These are phyloP conservation scores for Mactra quadrangularis DNA, from an alignment of 1,140 invertebrate species.

Conservation along the genomic window DNA sequence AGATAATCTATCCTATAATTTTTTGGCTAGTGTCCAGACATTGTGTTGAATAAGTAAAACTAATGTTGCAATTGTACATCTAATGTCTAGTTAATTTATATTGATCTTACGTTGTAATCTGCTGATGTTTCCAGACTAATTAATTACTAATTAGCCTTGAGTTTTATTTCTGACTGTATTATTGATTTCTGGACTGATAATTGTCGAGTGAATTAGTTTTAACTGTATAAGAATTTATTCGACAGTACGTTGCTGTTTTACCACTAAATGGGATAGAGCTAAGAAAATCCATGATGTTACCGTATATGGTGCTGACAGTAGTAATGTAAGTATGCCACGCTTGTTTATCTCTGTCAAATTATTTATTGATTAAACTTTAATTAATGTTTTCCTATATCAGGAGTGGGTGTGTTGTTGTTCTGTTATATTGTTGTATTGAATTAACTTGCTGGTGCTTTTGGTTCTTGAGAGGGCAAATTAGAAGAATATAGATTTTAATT, in stretches of 20 bases:
- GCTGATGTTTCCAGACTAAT: too few relatives aligned
- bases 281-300: constrained; percentile 85
- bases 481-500: too few relatives aligned
- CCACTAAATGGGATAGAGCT: constrained; percentile 90
- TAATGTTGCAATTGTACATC: neutral
- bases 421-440: neutral
- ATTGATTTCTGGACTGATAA: neutral
- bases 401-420: too few relatives aligned
- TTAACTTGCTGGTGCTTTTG: too few relatives aligned
- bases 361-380: too few relatives aligned
- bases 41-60: neutral
- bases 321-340: constrained; percentile 68
- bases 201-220: neutral
- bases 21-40: too few relatives aligned
- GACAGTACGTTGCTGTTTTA: constrained; percentile 90
- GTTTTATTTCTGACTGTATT: neutral
- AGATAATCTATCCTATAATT: too few relatives aligned
- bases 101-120: neutral
- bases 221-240: constrained; percentile 2
- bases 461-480: too few relatives aligned
- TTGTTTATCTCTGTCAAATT: too few relatives aligned
- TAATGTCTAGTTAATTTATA: neutral
- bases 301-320: constrained; percentile 71
- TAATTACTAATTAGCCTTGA: too few relatives aligned
- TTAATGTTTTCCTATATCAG: too few relatives aligned